Conservation (phyloP, 2,797 vertebrate genomes). For the Crax fasciolata region DNA sequence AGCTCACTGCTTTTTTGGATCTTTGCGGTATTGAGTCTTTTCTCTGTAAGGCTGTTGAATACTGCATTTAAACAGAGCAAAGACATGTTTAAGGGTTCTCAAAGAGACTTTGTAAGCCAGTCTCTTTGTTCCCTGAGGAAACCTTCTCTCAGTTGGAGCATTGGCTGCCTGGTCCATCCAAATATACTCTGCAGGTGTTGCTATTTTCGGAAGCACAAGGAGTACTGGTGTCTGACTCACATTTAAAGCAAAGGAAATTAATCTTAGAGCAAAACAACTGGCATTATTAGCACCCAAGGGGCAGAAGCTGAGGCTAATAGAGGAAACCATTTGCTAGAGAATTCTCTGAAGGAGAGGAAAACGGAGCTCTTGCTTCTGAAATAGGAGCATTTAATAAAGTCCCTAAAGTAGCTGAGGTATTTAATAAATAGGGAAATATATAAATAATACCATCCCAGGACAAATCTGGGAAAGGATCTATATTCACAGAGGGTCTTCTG, state of each 20-base stretch:
- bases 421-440: constrained; percentile 55
- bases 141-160: constrained; percentile 14
- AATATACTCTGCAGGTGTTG: constrained; percentile 42
- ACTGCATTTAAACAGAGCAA: constrained; percentile 53
- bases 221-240: constrained; percentile 58
- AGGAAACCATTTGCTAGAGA: constrained; percentile 58
- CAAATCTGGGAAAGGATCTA: constrained; percentile 14
- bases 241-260: constrained; percentile 72
- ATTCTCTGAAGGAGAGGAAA: constrained; percentile 50
- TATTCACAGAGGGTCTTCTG: not conserved
- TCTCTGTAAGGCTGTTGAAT: constrained; percentile 19
- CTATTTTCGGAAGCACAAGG: constrained; percentile 60
- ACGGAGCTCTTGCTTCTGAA: constrained; percentile 47
- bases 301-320: constrained; percentile 60
- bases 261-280: constrained; percentile 71
- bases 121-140: constrained; percentile 53
- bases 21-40: constrained; percentile 9
- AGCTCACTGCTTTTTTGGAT: not conserved
- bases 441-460: constrained; percentile 32
- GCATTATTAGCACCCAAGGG: constrained; percentile 73
- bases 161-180: constrained; percentile 31
- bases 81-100: constrained; percentile 36
- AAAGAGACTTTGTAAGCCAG: constrained; percentile 32
- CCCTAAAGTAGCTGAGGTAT: constrained; percentile 29
- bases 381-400: constrained; percentile 52